Conservation (phyloP, 2,113 vertebrate genomes). For the Brachypodius melanocephalos region DNA sequence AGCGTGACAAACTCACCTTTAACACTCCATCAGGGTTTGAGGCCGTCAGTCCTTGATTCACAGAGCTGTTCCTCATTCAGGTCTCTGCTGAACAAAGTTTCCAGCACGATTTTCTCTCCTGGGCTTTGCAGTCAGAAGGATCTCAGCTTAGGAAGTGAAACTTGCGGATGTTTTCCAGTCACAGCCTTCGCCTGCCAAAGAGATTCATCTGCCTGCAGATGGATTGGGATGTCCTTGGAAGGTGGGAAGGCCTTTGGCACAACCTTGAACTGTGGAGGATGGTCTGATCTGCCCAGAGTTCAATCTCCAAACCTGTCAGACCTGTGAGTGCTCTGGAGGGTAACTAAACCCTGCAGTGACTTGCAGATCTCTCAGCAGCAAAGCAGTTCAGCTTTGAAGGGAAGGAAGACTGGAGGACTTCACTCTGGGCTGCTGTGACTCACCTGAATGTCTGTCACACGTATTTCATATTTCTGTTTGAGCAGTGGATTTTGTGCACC, state of each 20-base stretch:
- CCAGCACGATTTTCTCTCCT: background rate
- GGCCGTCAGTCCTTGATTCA: background rate
- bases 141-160: background rate
- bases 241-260: background rate
- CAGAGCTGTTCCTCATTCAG: background rate
- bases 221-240: background rate
- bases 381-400: background rate
- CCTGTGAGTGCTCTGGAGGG: background rate
- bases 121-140: background rate
- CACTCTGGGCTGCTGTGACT: background rate
- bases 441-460: background rate
- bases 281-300: background rate
- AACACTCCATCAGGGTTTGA: background rate
- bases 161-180: background rate
- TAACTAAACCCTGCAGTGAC: background rate
- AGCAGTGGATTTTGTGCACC: background rate
- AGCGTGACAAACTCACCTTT: background rate
- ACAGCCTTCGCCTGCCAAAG: background rate
- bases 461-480: background rate
- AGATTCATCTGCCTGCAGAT: background rate
- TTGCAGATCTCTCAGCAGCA: background rate
- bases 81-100: background rate
- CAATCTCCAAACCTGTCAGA: background rate
- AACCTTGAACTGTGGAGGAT: background rate
- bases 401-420: background rate